Base-by-base conservation (phyloP, 2,113 vertebrate species). In the Elachura formosa region DNA sequence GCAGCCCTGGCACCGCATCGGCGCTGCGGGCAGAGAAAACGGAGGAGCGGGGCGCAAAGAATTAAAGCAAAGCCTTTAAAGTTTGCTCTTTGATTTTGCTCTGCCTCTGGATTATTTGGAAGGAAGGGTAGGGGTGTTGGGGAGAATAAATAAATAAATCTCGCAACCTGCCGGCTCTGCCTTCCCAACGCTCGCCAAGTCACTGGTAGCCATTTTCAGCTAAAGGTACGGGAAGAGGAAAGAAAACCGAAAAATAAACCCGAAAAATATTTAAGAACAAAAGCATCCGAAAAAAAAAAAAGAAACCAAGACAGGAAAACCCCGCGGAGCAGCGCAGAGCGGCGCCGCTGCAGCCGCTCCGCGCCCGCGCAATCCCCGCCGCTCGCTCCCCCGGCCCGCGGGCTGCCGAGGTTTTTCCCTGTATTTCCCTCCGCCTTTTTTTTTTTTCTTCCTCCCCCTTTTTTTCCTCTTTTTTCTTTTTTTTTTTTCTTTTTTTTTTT, bases 161-260 rank as follows among this genome's bases (percentile, higher is more conserved):
- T 68, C 84, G 49, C 77, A 72, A 76, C 69, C 82, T 91, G 86
- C 71, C 77, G 80, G 49, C 43, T 90, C 77, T 87, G 92, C 79
- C 86, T 93, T 77, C 73, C 38, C 59, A 49, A 76, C 67, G 36
- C 23, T 74, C 80, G 45, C 71, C 86, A 88, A 90, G 85, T 55
- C 92, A 51, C 34, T 38, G 92, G 94, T 84, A 92, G 94, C 94
- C 94, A 96, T 96, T 94, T 94, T 92, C 94, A 77, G 73, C 45
- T 94, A 82, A 82, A 90, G 74, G 68, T 68, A 76, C 73, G n/a
- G 58, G 40, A 66, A 58, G 48, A 92, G 73, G 45, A 73, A 76
- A n/a, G 41, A 59, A 71, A 90, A 81, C 46, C 13, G 6, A 4
- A 5, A 36, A 40, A 46, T 5, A 12, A 85, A n/a, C 5, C 1